Percentiles rank a stretch among this genome's conserved stretches.
These are phyloP conservation scores for Euura lappo DNA, from an alignment of 1,140 invertebrate species.

Conservation along the genomic window DNA sequence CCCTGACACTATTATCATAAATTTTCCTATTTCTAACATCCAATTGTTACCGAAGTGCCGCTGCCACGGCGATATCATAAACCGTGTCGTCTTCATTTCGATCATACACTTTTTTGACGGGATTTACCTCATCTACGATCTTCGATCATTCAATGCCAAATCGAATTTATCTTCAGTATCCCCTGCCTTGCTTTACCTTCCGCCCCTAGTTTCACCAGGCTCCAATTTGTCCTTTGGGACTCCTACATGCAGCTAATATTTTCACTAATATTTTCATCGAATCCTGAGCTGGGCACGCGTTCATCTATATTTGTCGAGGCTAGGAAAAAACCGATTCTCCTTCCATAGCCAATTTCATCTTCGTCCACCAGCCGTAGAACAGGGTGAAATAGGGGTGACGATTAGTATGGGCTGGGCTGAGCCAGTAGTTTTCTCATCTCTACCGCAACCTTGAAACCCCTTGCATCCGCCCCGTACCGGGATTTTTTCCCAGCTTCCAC, in stretches of 20 bases:
- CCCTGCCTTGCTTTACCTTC: no score
- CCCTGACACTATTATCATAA: slow-evolving; percentile 20
- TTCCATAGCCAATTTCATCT: slow-evolving; percentile 11
- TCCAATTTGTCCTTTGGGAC: no score
- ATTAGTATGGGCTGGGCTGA: slow-evolving; percentile 8
- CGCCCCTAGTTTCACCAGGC: neutral
- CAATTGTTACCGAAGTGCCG: slow-evolving; percentile 3
- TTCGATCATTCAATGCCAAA: no score
- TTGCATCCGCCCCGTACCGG: neutral
- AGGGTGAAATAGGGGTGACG: neutral
- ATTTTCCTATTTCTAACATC: slow-evolving; percentile 20
- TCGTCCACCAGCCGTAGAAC: neutral
- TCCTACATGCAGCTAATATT: neutral
- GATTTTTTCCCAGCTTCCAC: neutral
- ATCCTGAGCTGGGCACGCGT: neutral
- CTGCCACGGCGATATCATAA: neutral
- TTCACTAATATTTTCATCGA: neutral
- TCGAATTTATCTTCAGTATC: no score
- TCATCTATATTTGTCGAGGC: neutral
- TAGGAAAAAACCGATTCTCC: neutral
- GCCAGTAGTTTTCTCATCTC: slow-evolving; percentile 10
- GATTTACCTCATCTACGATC: no score
- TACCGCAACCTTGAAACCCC: neutral
- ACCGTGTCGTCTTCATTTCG: neutral
- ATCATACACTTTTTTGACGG: no score